Evolutionary conservation across 2,797 vertebrate genomes (phyloP).

Genomic region (Holocentrus rufus): DNA sequence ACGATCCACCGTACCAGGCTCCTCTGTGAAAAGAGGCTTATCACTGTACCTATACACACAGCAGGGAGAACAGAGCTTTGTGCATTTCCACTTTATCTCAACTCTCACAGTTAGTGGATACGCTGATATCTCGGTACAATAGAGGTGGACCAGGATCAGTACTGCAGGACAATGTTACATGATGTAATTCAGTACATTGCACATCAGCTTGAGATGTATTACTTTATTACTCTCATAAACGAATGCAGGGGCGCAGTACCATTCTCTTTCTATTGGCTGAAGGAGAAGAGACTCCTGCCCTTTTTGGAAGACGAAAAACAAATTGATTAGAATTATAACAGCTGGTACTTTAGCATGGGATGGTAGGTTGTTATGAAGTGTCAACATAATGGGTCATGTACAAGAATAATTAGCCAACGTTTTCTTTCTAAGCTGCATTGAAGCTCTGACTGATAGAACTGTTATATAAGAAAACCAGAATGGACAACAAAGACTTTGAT

Average conservation of each 20-base stretch:
- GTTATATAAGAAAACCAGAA: neutral
- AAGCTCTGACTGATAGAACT: neutral
- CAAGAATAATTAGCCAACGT: neutral
- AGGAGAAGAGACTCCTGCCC: neutral
- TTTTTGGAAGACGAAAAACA: neutral
- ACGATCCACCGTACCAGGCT: neutral
- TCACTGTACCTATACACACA: neutral
- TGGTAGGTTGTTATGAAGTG: neutral
- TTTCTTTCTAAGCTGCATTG: neutral
- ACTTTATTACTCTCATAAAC: neutral
- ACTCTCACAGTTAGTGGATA: neutral
- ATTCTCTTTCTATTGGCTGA: neutral
- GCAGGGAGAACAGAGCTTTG: neutral
- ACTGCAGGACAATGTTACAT: neutral
- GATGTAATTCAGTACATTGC: neutral
- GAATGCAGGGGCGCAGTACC: neutral
- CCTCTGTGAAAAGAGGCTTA: neutral
- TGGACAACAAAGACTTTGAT: neutral
- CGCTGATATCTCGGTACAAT: neutral
- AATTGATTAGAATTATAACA: neutral
- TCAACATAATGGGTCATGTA: neutral
- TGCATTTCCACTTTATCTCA: neutral
- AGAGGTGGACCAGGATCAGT: too few relatives aligned
- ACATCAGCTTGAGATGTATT: neutral
- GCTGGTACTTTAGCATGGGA: conserved; percentile 19